Conservation (phyloP, 2,888 invertebrate genomes). For the Eucera pruinosa region DNA sequence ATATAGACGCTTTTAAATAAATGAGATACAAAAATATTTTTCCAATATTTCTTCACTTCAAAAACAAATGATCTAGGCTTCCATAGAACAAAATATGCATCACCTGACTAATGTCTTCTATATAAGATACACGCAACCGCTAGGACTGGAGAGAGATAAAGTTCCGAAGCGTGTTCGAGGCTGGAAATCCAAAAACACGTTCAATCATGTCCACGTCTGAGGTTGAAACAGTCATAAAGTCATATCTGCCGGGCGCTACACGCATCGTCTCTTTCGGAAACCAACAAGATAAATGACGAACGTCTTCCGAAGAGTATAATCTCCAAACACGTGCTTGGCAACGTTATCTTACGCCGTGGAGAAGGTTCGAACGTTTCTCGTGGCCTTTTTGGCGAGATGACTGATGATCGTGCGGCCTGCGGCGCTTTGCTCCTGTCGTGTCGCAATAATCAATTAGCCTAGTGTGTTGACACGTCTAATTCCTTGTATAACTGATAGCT, state of each 20-base stretch:
- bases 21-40: too few species aligned
- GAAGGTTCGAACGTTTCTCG: slow-evolving; percentile 6
- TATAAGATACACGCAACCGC: neutral
- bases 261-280: slow-evolving; percentile 33
- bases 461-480: slow-evolving; percentile 77
- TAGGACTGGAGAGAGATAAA: neutral
- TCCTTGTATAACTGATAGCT: slow-evolving; percentile 76
- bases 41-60: neutral
- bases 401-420: slow-evolving; percentile 58
- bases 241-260: slow-evolving; percentile 39
- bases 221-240: slow-evolving; percentile 37
- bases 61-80: neutral
- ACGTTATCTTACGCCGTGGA: slow-evolving; percentile 47
- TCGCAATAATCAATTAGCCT: slow-evolving; percentile 79
- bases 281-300: slow-evolving; percentile 52
- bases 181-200: slow-evolving; percentile 12
- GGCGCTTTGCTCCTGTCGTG: slow-evolving; percentile 67
- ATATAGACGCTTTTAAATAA: too few species aligned
- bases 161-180: neutral
- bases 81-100: neutral
- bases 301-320: slow-evolving; percentile 48
- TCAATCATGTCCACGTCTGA: neutral
- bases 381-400: slow-evolving; percentile 67
- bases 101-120: neutral
- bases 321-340: slow-evolving; percentile 52